These are phyloP conservation scores for Diplolepis rosae DNA, from an alignment of 2,888 invertebrate genomes.

Conservation along the genomic window DNA sequence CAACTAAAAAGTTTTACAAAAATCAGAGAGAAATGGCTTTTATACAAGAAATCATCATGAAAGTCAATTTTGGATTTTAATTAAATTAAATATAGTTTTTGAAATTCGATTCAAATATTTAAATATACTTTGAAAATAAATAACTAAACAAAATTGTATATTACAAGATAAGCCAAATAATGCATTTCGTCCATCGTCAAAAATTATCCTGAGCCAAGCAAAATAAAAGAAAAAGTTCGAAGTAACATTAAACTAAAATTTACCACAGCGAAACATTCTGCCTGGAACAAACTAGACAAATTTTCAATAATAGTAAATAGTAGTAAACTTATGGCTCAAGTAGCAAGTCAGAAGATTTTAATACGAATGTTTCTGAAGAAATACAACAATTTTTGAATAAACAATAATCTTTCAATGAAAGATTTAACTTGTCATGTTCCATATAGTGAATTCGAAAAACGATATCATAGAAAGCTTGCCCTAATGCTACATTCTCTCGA, in stretches of 20 bases:
- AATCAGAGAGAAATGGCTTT: background rate
- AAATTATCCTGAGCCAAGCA: no score
- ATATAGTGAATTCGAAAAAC: conserved; percentile 10
- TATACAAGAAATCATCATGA: background rate
- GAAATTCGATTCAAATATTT: no score
- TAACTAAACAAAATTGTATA: background rate
- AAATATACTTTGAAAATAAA: background rate
- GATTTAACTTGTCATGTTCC: background rate
- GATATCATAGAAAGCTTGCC: background rate
- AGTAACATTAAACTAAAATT: no score
- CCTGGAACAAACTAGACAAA: background rate
- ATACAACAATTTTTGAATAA: background rate
- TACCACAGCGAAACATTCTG: background rate
- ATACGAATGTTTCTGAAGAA: background rate
- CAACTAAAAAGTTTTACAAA: conserved; percentile 21
- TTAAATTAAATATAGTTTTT: no score
- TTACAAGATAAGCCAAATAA: no score
- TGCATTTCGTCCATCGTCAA: background rate
- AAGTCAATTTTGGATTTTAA: background rate
- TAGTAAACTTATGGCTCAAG: background rate
- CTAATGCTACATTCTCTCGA: background rate
- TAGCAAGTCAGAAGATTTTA: background rate
- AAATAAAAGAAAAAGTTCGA: background rate
- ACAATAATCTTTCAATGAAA: background rate
- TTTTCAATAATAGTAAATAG: background rate